Conservation (phyloP, 2,888 invertebrate genomes). For the Fragum fragum region DNA sequence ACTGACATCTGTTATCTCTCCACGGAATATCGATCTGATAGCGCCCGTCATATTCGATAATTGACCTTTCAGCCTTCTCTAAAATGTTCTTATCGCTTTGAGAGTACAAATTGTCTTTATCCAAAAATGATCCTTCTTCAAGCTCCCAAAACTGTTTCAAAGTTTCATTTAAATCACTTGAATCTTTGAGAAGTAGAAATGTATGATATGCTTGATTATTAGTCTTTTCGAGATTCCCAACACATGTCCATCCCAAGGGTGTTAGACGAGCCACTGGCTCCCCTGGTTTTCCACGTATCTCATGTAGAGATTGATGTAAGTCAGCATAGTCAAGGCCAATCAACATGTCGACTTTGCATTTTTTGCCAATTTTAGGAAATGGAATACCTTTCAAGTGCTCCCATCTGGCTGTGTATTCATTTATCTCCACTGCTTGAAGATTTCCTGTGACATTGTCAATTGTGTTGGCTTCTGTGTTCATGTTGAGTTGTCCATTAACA, state of each 20-base stretch:
- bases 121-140: not conserved
- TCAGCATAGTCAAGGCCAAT: constrained; percentile 50
- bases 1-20: not conserved
- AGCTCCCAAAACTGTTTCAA: constrained; percentile 46
- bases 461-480: constrained; percentile 31
- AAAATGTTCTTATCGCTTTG: not conserved
- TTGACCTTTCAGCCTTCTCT: constrained; percentile 8
- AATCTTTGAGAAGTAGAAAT: not conserved
- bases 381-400: constrained; percentile 33
- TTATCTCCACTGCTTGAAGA: constrained; percentile 49
- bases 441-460: constrained; percentile 38
- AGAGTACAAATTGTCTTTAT: not conserved
- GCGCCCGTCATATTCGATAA: not conserved
- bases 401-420: constrained; percentile 26
- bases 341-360: constrained; percentile 36
- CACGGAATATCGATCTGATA: constrained; percentile 42
- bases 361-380: constrained; percentile 20
- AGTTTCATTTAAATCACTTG: not conserved
- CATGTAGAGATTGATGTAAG: constrained; percentile 39
- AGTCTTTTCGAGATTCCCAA: too few species aligned
- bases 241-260: constrained; percentile 59
- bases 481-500: constrained; percentile 2
- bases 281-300: constrained; percentile 38
- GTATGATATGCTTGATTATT: too few species aligned
- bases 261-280: constrained; percentile 58